Base-by-base conservation (phyloP, 2,113 vertebrate species). In the Lophotis ruficrista region DNA sequence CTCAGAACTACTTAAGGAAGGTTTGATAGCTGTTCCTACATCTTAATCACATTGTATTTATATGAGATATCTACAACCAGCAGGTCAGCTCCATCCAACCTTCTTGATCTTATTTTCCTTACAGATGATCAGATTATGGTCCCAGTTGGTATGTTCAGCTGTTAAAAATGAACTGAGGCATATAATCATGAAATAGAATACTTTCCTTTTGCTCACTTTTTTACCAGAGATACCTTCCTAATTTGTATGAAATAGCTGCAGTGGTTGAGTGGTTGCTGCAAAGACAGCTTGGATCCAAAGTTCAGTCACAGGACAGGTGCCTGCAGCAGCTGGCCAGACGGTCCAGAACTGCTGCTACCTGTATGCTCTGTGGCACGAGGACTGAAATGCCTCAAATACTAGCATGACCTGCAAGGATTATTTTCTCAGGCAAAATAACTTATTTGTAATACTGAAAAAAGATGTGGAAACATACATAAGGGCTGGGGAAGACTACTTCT, bases 341-440 rank as follows among this genome's bases (percentile, higher is more conserved):
- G 47, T 20, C 47, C 70, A 51, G 28, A 83, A 48, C 22, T 11
- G 21, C 1, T 87, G 68, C 47, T 54, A 13, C 16, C 61, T 35
- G 35, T 27, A 68, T 8, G 15, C 24, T 47, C 73, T 53, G 7
- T 14, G 38, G 20, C 38, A 45, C 0, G 0, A 71, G 8, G 48
- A 79, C 35, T 38, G 23, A 72, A 83, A 54, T 24, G n/a, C 12
- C 66, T 72, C 66, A 86, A 37, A 82, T 31, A n/a, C 0, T 58
- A 28, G 53, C 17, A 18, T 12, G 20, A 61, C 2, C 33, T 48
- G 31, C 14, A 60, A 37, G 8, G 48, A 60, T 30, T 53, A 50
- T 54, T 45, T 86, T 51, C 43, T 69, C 43, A 38, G 22, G 64
- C 31, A 66, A 75, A 90, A 64, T 3, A 64, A 57, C 6, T 81